Evolutionary conservation across 2,888 invertebrate species (phyloP).

Genomic region (Polydrusus tereticollis): DNA sequence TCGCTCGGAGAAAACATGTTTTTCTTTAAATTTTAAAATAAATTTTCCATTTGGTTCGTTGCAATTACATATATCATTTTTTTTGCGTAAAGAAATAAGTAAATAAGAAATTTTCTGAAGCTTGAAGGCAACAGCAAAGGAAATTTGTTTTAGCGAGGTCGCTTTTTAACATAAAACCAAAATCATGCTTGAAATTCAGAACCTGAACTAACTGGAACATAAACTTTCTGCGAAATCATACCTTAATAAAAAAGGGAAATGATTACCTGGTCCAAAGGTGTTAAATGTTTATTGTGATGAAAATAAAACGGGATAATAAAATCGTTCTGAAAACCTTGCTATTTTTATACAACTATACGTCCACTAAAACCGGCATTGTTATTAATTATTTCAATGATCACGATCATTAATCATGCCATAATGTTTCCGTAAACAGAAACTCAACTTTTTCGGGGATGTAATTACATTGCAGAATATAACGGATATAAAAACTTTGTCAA

Average conservation of each 20-base stretch:
- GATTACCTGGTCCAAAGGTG: not conserved
- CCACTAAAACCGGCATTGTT: not conserved
- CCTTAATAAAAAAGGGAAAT: slow-evolving; percentile 2
- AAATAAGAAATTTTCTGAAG: no score
- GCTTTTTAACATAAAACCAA: not conserved
- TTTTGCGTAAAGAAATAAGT: no score
- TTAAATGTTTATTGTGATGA: slow-evolving; percentile 3
- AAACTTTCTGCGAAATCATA: not conserved
- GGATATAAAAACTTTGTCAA: slow-evolving; percentile 4
- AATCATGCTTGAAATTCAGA: not conserved
- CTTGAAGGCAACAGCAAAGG: no score
- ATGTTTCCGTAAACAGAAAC: slow-evolving; percentile 14
- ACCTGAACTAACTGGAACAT: not conserved
- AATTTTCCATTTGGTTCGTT: no score
- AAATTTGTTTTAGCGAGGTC: not conserved
- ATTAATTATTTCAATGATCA: not conserved
- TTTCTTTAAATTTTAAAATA: not conserved
- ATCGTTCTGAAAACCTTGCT: no score
- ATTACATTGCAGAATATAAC: not conserved
- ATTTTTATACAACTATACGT: no score
- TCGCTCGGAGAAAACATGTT: not conserved
- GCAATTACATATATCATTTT: no score
- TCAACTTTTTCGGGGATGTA: not conserved
- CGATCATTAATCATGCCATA: not conserved
- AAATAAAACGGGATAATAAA: not conserved